Evolutionary conservation across 2,797 vertebrate species (phyloP).

Genomic region (Pampus argenteus): DNA sequence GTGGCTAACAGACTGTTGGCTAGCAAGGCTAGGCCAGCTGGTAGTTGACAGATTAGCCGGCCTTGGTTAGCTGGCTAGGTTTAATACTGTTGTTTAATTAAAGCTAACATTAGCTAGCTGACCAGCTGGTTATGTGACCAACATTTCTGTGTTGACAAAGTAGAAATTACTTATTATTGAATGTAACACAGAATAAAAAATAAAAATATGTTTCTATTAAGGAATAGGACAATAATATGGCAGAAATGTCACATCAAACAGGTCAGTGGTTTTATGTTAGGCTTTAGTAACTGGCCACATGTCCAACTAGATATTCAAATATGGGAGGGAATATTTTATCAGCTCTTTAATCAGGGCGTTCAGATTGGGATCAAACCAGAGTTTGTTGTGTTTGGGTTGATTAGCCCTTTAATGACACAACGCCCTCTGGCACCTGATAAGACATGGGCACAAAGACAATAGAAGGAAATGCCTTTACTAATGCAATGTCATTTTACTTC

Average conservation of each 20-base stretch:
- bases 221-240: not conserved
- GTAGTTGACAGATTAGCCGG: slow-evolving; percentile 77
- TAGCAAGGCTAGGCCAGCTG: slow-evolving; percentile 74
- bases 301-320: not conserved
- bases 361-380: not conserved
- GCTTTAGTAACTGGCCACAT: slow-evolving; percentile 1
- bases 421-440: slow-evolving; percentile 18
- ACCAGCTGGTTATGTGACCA: slow-evolving; percentile 32
- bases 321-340: not conserved
- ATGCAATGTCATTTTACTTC: slow-evolving; percentile 9
- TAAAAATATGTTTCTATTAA: not conserved
- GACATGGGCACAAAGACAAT: slow-evolving; percentile 30
- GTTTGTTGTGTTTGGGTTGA: slow-evolving; percentile 21
- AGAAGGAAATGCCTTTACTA: slow-evolving; percentile 51
- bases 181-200: not conserved
- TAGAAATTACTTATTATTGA: not conserved
- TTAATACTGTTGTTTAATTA: slow-evolving; percentile 67
- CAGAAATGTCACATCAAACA: not conserved
- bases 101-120: slow-evolving; percentile 50
- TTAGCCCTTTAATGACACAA: not conserved
- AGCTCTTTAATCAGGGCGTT: not conserved
- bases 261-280: not conserved
- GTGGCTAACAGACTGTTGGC: slow-evolving; percentile 51
- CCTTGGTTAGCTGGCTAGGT: slow-evolving; percentile 70
- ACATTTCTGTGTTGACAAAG: not conserved